Evolutionary conservation across 2,113 vertebrate genomes (phyloP).

Genomic region (Arizona elegans): DNA sequence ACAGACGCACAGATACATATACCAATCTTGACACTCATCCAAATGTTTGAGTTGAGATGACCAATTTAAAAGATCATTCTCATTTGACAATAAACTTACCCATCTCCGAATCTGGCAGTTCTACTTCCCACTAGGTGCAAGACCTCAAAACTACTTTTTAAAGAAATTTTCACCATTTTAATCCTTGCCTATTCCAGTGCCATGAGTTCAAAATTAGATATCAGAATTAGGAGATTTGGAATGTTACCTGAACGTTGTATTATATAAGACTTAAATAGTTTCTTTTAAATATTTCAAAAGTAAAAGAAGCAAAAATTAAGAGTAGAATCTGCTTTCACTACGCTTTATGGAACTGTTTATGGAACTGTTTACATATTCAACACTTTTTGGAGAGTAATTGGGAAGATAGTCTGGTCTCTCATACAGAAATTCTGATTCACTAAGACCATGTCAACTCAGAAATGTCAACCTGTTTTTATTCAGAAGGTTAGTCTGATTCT

Average conservation of each 20-base stretch:
- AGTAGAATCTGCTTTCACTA: not conserved
- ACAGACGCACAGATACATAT: not conserved
- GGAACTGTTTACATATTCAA: conserved; percentile 11
- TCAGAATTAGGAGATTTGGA: not conserved
- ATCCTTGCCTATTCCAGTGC: not conserved
- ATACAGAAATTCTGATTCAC: not conserved
- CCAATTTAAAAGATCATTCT: not conserved
- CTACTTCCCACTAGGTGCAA: not conserved
- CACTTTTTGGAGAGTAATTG: conserved; percentile 14
- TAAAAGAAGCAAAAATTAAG: conserved; percentile 36
- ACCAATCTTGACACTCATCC: not conserved
- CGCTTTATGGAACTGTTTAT: conserved; percentile 19
- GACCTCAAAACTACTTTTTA: not conserved
- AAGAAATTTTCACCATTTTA: not conserved
- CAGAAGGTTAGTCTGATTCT: not conserved
- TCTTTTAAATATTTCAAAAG: conserved; percentile 29
- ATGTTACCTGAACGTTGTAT: not conserved
- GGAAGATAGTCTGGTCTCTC: conserved; percentile 7
- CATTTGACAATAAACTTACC: not conserved
- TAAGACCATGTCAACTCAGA: not conserved
- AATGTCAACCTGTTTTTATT: not conserved
- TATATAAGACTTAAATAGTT: not conserved
- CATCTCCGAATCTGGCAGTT: not conserved
- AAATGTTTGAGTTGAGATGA: not conserved
- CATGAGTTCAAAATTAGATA: not conserved